These are phyloP conservation scores for Triplophysa tibetana DNA, from an alignment of 2,113 vertebrate species.

Conservation along the genomic window DNA sequence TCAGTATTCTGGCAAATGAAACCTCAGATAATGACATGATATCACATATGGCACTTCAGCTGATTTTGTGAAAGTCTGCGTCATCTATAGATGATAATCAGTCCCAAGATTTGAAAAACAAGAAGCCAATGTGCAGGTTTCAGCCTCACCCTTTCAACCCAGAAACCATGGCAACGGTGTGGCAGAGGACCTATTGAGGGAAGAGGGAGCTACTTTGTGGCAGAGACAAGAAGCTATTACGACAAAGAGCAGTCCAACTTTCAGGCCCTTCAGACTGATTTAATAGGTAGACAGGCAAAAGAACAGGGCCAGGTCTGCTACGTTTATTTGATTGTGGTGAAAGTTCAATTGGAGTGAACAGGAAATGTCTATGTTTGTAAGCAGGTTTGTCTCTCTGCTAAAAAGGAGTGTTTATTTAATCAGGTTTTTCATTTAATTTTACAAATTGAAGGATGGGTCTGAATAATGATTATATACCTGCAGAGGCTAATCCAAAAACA, in stretches of 20 bases:
- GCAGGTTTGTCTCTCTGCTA: background rate
- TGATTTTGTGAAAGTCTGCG: conserved; percentile 45
- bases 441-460: background rate
- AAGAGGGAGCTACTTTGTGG: conserved; percentile 38
- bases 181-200: conserved; percentile 64
- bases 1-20: background rate
- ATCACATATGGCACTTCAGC: background rate
- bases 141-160: conserved; percentile 73
- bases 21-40: background rate
- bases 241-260: conserved; percentile 7
- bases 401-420: background rate
- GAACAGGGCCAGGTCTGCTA: conserved; percentile 19
- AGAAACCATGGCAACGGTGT: conserved; percentile 77
- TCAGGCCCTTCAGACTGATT: conserved; percentile 11
- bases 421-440: background rate
- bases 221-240: conserved; percentile 19
- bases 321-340: conserved; percentile 20
- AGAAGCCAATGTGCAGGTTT: conserved; percentile 43
- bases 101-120: conserved; percentile 46
- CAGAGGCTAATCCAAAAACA: no score
- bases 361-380: background rate
- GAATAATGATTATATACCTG: background rate
- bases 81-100: conserved; percentile 68
- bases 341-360: background rate
- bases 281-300: conserved; percentile 5